These are phyloP conservation scores for Macroteleia sp. DNA, from an alignment of 2,888 invertebrate species.

Conservation along the genomic window DNA sequence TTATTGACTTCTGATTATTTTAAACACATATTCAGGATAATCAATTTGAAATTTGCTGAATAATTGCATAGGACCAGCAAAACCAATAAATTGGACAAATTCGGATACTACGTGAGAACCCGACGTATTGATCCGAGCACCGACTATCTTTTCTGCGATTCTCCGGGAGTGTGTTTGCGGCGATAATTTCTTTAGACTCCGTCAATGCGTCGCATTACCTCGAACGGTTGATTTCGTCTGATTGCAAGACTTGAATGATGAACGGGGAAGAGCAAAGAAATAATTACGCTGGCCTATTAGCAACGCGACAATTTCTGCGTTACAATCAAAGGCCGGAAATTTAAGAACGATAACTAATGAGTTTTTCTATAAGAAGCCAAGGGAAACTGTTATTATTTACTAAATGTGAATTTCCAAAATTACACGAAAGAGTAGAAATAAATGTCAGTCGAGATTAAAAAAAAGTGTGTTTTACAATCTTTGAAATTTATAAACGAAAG, in stretches of 20 bases:
- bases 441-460: too few species aligned
- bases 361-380: slow-evolving; percentile 14
- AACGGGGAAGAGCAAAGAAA: slow-evolving; percentile 11
- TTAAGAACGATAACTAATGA: slow-evolving; percentile 50
- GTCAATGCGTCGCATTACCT: slow-evolving; percentile 22
- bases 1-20: not conserved
- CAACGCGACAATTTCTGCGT: slow-evolving; percentile 70
- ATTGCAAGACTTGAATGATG: slow-evolving; percentile 49
- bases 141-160: slow-evolving; percentile 82
- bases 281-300: slow-evolving; percentile 80
- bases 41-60: slow-evolving; percentile 7
- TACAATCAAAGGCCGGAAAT: slow-evolving; percentile 76
- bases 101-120: slow-evolving; percentile 78
- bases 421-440: too few species aligned
- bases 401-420: not conserved
- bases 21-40: slow-evolving; percentile 15
- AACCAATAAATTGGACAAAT: slow-evolving; percentile 66
- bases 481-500: too few species aligned
- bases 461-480: too few species aligned
- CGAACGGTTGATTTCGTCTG: slow-evolving; percentile 34
- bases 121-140: slow-evolving; percentile 82
- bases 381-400: slow-evolving; percentile 3
- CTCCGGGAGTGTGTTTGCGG: slow-evolving; percentile 70
- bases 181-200: slow-evolving; percentile 36
- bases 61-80: slow-evolving; percentile 2